phyloP scores from a whole-genome alignment of 1,140 invertebrate genomes.

The Lepidurus couesii region DNA sequence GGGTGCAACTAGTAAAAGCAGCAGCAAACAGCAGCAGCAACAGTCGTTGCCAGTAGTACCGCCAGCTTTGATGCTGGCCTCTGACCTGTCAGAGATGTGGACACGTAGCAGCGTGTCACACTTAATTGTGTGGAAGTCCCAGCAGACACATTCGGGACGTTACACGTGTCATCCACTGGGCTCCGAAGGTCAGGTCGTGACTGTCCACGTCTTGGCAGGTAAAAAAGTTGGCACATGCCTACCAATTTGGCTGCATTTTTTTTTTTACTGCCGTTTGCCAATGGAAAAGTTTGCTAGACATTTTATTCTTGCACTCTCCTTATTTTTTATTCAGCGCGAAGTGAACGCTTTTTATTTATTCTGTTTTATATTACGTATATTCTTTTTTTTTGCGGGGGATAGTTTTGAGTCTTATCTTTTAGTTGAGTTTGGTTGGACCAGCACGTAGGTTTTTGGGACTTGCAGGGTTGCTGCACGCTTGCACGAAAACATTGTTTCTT shows the following conservation, averaged over 20 bases:
- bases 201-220: constrained; percentile 31
- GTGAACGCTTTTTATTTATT: neutral
- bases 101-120: constrained; percentile 28
- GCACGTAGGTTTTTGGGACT: too few species aligned
- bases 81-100: constrained; percentile 25
- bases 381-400: neutral
- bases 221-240: constrained; percentile 20
- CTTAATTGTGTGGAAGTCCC: constrained; percentile 29
- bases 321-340: neutral
- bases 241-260: neutral
- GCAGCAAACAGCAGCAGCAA: neutral
- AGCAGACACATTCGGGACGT: constrained; percentile 31
- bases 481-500: neutral
- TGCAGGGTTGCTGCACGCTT: neutral
- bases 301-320: neutral
- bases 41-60: neutral
- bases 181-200: constrained; percentile 6
- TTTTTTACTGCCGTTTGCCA: neutral
- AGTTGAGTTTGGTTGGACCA: too few species aligned
- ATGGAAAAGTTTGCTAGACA: too few species aligned
- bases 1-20: neutral
- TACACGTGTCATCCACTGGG: constrained; percentile 28
- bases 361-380: neutral
- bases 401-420: too few species aligned
- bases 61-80: neutral